Evolutionary conservation across 2,888 invertebrate genomes (phyloP).

Genomic region (Cryptophagus acutangulus): DNA sequence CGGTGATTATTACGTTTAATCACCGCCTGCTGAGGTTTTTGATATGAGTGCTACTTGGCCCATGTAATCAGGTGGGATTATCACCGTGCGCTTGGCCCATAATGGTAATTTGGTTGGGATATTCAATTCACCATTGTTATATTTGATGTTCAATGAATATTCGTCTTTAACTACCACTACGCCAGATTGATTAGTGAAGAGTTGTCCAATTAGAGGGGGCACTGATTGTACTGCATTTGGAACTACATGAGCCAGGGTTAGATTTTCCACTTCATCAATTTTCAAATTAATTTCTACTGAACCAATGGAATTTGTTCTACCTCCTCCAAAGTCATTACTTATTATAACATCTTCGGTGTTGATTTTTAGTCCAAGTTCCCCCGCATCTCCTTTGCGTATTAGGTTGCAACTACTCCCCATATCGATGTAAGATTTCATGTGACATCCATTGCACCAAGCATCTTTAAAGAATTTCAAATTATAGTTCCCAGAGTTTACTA

Average conservation of each 20-base stretch:
- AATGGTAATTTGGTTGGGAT: not conserved
- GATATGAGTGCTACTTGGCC: not conserved
- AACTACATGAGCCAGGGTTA: not conserved
- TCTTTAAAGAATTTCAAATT: slow-evolving; percentile 8
- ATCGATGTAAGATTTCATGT: slow-evolving; percentile 1
- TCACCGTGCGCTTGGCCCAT: not conserved
- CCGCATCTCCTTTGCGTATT: not conserved
- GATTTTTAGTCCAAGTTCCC: not conserved
- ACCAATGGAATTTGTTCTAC: not conserved
- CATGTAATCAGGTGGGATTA: not conserved
- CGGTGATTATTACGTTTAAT: no score
- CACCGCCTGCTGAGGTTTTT: not conserved
- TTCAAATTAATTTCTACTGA: not conserved
- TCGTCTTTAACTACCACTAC: not conserved
- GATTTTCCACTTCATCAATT: not conserved
- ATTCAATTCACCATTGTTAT: not conserved
- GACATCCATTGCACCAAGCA: not conserved
- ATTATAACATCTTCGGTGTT: not conserved
- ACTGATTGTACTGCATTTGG: not conserved
- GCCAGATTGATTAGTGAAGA: not conserved
- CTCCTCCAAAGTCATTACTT: not conserved
- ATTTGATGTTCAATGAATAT: not conserved
- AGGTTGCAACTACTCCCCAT: slow-evolving; percentile 4
- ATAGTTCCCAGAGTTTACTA: no score
- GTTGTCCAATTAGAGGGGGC: not conserved